These are phyloP conservation scores for Trilocha varians DNA, from an alignment of 2,888 invertebrate genomes.

Conservation along the genomic window DNA sequence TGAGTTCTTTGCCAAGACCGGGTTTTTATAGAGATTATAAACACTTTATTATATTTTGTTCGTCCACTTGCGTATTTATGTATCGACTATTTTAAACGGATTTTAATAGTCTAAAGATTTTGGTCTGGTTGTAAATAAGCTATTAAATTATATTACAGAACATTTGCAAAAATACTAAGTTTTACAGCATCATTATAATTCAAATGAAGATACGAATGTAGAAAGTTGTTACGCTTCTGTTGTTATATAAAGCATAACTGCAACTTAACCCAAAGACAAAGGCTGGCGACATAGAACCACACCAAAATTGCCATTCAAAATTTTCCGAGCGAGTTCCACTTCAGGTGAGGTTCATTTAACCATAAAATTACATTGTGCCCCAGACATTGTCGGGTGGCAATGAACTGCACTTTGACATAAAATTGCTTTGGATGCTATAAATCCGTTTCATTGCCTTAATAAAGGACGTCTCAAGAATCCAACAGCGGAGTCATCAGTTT, in stretches of 20 bases:
- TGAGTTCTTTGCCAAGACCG: conserved; percentile 49
- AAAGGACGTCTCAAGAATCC: conserved; percentile 62
- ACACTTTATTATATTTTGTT: conserved; percentile 65
- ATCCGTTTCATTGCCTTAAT: conserved; percentile 70
- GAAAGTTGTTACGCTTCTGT: conserved; percentile 62
- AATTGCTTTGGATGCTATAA: conserved; percentile 65
- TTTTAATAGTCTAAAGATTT: no score
- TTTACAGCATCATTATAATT: conserved; percentile 27
- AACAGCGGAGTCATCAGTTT: conserved; percentile 57
- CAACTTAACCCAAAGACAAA: conserved; percentile 59
- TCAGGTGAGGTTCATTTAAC: conserved; percentile 63
- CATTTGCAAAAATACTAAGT: conserved; percentile 13
- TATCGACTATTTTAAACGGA: conserved; percentile 6
- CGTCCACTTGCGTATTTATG: conserved; percentile 32
- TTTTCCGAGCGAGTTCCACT: conserved; percentile 67
- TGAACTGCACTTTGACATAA: conserved; percentile 74
- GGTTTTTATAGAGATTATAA: conserved; percentile 68
- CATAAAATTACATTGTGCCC: conserved; percentile 72
- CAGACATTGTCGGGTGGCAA: conserved; percentile 67
- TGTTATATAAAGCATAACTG: conserved; percentile 66
- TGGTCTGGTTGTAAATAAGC: not conserved
- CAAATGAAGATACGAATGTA: conserved; percentile 38
- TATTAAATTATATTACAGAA: conserved; percentile 24
- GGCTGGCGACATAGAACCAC: conserved; percentile 43
- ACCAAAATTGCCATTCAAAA: conserved; percentile 65